These are phyloP conservation scores for Spinus olivaceus DNA, from an alignment of 2,797 vertebrate genomes.

Conservation along the genomic window DNA sequence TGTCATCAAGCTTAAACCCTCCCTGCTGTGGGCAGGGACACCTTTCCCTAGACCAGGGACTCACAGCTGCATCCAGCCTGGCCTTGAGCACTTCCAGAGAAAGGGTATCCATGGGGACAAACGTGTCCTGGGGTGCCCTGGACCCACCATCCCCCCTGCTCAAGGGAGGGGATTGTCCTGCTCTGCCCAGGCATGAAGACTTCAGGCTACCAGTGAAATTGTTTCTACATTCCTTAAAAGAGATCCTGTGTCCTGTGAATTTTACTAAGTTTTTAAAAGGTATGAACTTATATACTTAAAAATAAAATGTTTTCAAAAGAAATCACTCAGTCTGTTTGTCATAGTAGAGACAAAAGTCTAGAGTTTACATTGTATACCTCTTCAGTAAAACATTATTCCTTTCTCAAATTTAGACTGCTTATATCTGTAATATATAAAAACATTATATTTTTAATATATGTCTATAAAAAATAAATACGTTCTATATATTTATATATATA, in stretches of 20 bases:
- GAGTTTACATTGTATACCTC: neutral
- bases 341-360: neutral
- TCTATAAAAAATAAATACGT: neutral
- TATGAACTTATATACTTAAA: neutral
- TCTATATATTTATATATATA: neutral
- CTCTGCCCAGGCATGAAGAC: neutral
- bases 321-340: neutral
- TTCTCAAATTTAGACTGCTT: neutral
- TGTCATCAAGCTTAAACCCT: neutral
- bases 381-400: neutral
- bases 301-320: neutral
- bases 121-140: rapidly evolving
- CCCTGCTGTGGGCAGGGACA: neutral
- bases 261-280: neutral
- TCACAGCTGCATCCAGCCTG: neutral
- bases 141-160: rapidly evolving
- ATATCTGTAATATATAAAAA: no score
- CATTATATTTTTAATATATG: neutral
- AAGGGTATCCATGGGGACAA: neutral
- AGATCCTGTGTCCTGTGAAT: neutral
- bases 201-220: neutral
- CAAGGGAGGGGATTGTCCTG: neutral
- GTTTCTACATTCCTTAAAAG: neutral
- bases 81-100: neutral
- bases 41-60: neutral